Percentiles rank a stretch among this genome's conserved stretches.
Conservation (phyloP, 2,113 vertebrate genomes). For the Gallinago undulata region DNA sequence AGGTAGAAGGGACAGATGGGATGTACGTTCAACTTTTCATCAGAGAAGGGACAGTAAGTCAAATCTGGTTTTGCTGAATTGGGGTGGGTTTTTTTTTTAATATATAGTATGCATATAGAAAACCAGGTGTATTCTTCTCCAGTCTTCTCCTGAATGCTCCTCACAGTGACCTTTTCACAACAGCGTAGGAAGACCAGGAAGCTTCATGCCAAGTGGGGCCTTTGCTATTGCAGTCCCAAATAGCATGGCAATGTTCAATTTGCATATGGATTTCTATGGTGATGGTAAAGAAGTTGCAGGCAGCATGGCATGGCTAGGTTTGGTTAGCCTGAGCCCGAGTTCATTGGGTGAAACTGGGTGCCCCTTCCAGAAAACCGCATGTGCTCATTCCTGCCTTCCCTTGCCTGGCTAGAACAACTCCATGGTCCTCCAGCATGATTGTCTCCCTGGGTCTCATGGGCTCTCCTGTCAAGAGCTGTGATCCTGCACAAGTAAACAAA, state of each 20-base stretch:
- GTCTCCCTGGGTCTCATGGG: accelerated
- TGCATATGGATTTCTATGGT: neutral
- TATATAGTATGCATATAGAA: neutral
- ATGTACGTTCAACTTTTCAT: neutral
- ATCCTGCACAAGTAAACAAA: neutral
- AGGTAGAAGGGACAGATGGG: neutral
- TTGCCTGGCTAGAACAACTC: neutral
- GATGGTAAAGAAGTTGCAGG: neutral
- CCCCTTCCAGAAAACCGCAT: neutral
- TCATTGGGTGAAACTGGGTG: accelerated
- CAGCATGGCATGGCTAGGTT: neutral
- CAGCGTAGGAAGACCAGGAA: neutral
- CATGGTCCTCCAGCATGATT: accelerated
- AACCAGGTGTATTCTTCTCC: neutral
- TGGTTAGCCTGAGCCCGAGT: neutral
- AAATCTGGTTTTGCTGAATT: neutral
- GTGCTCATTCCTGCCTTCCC: neutral
- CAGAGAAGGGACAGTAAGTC: neutral
- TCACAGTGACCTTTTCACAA: neutral
- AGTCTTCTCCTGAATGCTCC: neutral
- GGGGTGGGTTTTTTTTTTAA: neutral
- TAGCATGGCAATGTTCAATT: accelerated
- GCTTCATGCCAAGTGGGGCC: neutral
- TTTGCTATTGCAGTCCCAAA: neutral
- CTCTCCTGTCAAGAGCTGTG: neutral